Evolutionary conservation across 2,113 vertebrate species (phyloP).

Genomic region (Brienomyrus longianalis): DNA sequence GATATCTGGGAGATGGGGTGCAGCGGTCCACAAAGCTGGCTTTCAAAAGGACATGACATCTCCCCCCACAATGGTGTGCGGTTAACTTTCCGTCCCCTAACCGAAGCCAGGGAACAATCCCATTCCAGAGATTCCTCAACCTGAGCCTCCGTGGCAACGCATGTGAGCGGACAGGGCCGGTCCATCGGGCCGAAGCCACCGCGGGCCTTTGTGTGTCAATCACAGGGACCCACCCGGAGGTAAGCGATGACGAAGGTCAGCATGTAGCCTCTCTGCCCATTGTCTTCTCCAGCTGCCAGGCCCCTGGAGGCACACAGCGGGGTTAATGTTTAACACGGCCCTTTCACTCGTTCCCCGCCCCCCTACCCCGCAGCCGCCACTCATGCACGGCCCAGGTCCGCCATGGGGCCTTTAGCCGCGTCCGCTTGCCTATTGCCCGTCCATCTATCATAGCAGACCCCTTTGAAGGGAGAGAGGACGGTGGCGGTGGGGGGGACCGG

Average conservation of each 20-base stretch:
- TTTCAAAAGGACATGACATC: neutral
- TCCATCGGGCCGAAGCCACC: neutral
- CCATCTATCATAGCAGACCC: constrained; percentile 53
- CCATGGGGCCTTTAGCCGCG: constrained; percentile 31
- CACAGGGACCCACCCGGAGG: constrained; percentile 78
- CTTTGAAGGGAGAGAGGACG: neutral
- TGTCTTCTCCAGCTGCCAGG: constrained; percentile 97
- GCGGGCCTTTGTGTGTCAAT: neutral
- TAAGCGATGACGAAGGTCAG: constrained; percentile 97
- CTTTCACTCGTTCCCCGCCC: constrained; percentile 14
- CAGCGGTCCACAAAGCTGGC: neutral
- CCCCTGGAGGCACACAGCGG: constrained; percentile 75
- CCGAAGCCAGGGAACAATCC: neutral
- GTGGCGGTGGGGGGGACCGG: neutral
- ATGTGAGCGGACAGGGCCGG: neutral
- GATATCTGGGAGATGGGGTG: neutral
- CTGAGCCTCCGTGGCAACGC: neutral
- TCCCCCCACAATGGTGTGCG: neutral
- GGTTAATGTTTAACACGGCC: constrained; percentile 60
- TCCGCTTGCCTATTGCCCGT: constrained; percentile 45
- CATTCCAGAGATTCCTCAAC: constrained; percentile 2
- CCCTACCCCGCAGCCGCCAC: constrained; percentile 39
- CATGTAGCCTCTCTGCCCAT: constrained; percentile 98
- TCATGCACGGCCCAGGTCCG: constrained; percentile 25
- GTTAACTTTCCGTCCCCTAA: neutral